Evolutionary conservation across 2,888 invertebrate species (phyloP).

Genomic region (Tipula vernalis): DNA sequence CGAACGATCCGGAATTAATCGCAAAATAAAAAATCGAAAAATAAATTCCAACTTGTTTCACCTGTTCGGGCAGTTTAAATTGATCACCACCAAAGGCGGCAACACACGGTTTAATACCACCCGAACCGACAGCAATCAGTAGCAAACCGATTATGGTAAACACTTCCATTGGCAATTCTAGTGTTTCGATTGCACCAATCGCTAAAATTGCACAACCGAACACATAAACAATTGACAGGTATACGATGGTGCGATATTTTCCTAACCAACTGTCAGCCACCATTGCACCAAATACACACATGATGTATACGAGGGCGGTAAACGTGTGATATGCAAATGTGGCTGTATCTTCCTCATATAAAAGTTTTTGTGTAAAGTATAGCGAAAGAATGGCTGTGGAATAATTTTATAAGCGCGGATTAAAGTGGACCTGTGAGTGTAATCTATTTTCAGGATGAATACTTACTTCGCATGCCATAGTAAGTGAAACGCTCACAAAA

Average conservation of each 20-base stretch:
- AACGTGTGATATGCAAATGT: constrained; percentile 65
- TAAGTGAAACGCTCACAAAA: constrained; percentile 93
- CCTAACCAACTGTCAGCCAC: constrained; percentile 69
- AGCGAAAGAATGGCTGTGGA: constrained; percentile 58
- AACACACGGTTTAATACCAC: constrained; percentile 75
- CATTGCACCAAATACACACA: constrained; percentile 65
- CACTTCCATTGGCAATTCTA: constrained; percentile 36
- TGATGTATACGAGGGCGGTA: constrained; percentile 59
- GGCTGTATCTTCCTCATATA: constrained; percentile 47
- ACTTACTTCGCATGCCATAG: constrained; percentile 88
- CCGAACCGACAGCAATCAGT: constrained; percentile 62
- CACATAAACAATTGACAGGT: constrained; percentile 59
- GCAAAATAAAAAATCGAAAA: constrained; percentile 68
- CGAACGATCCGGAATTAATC: constrained; percentile 50
- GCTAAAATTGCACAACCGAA: constrained; percentile 55
- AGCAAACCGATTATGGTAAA: constrained; percentile 52
- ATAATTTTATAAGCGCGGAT: not conserved
- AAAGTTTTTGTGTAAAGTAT: constrained; percentile 53
- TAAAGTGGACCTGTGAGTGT: not conserved
- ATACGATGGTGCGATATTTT: constrained; percentile 62
- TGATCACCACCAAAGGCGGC: constrained; percentile 75
- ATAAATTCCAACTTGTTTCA: constrained; percentile 50
- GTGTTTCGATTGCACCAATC: constrained; percentile 41
- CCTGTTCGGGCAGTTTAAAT: constrained; percentile 50
- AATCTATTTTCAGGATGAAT: no score